Conservation (phyloP, 2,113 vertebrate species). For the Dendropsophus ebraccatus region DNA sequence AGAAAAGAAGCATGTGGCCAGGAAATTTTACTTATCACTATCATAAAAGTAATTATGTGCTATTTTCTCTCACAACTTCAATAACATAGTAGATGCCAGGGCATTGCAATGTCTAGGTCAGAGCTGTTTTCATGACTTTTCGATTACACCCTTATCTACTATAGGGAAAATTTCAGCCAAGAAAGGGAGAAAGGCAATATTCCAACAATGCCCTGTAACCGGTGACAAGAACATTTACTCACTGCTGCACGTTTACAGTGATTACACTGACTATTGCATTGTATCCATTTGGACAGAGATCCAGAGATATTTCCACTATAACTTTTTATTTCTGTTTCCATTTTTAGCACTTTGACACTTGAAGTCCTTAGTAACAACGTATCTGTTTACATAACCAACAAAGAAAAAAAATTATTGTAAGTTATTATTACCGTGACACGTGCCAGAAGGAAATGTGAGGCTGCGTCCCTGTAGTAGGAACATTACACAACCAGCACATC, state of each 20-base stretch:
- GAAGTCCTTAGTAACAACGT: constrained; percentile 39
- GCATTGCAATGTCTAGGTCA: constrained; percentile 2
- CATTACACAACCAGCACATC: constrained; percentile 11
- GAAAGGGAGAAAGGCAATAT: neutral
- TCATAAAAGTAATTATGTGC: constrained; percentile 43
- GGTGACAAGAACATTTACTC: constrained; percentile 32
- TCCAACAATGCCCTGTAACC: constrained; percentile 14
- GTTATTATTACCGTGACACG: neutral
- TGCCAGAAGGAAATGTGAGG: constrained; percentile 34
- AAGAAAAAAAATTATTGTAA: constrained; percentile 3
- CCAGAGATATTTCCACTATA: constrained; percentile 24
- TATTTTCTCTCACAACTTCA: constrained; percentile 25
- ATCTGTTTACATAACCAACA: constrained; percentile 35
- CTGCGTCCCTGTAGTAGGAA: neutral
- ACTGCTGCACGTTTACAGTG: constrained; percentile 1
- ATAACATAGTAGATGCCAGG: neutral
- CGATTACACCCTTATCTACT: neutral
- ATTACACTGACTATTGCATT: constrained; percentile 17
- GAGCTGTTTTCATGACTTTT: constrained; percentile 16
- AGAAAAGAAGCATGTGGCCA: neutral
- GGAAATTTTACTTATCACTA: constrained; percentile 40
- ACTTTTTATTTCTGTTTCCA: constrained; percentile 15
- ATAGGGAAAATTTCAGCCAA: neutral
- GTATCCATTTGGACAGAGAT: constrained; percentile 27
- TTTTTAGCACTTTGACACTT: constrained; percentile 42